These are phyloP conservation scores for Sebastes goodei DNA, from an alignment of 2,797 vertebrate species.

Conservation along the genomic window DNA sequence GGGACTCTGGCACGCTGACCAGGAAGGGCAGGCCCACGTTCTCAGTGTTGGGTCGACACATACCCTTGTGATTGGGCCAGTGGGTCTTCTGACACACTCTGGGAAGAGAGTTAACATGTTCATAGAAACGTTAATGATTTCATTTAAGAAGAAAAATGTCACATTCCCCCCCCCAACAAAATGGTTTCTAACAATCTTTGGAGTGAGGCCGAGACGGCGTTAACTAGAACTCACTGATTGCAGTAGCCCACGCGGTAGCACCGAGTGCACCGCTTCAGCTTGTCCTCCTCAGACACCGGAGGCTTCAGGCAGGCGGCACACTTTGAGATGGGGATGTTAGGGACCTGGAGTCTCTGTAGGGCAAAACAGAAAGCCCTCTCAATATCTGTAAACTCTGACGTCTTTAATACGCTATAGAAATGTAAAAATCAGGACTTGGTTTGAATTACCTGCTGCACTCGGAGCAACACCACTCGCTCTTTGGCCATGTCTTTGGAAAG, in stretches of 20 bases:
- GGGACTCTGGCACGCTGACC: slow-evolving; percentile 92
- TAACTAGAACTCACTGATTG: slow-evolving; percentile 90
- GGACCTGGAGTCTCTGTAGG: slow-evolving; percentile 92
- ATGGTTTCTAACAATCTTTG: not conserved
- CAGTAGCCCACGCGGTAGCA: slow-evolving; percentile 98
- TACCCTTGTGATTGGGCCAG: slow-evolving; percentile 92
- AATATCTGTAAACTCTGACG: not conserved
- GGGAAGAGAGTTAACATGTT: not conserved
- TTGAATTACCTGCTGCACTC: slow-evolving; percentile 91
- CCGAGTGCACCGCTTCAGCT: slow-evolving; percentile 94
- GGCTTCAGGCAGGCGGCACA: slow-evolving; percentile 96
- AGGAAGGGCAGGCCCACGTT: slow-evolving; percentile 95
- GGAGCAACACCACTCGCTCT: slow-evolving; percentile 91
- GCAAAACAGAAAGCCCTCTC: not conserved
- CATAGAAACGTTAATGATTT: not conserved
- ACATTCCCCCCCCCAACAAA: no score
- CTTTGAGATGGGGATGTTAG: slow-evolving; percentile 91
- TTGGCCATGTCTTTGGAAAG: slow-evolving; percentile 93
- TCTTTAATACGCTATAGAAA: not conserved
- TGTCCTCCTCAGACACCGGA: slow-evolving; percentile 92
- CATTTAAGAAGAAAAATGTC: not conserved
- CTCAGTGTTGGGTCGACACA: slow-evolving; percentile 89
- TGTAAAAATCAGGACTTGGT: not conserved
- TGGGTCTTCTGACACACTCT: slow-evolving; percentile 95
- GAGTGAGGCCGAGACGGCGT: no score